Evolutionary conservation across 1,140 invertebrate genomes (phyloP).

Genomic region (Muscidifurax raptorellus): DNA sequence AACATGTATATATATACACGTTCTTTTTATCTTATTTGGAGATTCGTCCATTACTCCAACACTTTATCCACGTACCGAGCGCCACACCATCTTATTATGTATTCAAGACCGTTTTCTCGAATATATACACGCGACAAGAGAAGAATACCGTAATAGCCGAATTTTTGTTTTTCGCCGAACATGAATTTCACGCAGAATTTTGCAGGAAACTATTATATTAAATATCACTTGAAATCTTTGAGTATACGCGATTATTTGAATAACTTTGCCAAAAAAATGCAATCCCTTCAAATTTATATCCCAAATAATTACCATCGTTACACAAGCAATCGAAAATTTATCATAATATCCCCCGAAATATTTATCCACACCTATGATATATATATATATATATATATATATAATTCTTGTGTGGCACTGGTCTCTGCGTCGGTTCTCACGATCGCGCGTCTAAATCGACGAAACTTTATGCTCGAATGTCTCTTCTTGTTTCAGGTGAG

Average conservation of each 20-base stretch:
- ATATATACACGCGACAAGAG: slow-evolving; percentile 49
- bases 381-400: background rate
- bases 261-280: background rate
- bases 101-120: slow-evolving; percentile 61
- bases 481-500: slow-evolving; percentile 68
- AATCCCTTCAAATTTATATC: background rate
- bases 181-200: background rate
- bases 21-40: slow-evolving; percentile 46
- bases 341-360: background rate
- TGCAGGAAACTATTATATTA: background rate
- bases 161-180: background rate
- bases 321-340: background rate
- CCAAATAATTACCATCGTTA: background rate
- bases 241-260: background rate
- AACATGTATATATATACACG: background rate
- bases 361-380: background rate
- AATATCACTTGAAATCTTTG: background rate
- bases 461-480: slow-evolving; percentile 41
- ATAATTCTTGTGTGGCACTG: background rate
- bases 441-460: slow-evolving; percentile 43
- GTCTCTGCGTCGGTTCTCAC: slow-evolving; percentile 34
- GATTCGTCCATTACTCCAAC: slow-evolving; percentile 66
- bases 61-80: slow-evolving; percentile 62
- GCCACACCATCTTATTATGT: slow-evolving; percentile 58
- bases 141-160: slow-evolving; percentile 53